Evolutionary conservation across 1,140 invertebrate genomes (phyloP), one percentile per base, ranked within the genome.

Genomic region (Luehdorfia chinensis): DNA sequence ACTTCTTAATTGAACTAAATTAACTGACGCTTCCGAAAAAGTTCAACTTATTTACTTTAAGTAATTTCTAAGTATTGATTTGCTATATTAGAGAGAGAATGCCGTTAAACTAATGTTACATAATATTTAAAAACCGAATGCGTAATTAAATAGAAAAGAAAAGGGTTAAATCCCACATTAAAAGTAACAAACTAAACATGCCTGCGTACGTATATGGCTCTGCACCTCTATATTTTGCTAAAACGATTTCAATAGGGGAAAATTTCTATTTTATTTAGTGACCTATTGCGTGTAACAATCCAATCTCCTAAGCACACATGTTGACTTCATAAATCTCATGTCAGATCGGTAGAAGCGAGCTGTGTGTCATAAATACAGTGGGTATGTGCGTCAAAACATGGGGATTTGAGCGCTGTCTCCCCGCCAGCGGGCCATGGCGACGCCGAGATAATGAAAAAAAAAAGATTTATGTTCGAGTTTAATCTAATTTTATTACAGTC

Each of bases 401-500:
- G 79, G 83, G 77, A 79, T 81, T 75, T 72, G 60, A 71, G 69
- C 62, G 55, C 51, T 66, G 67, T 77, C 73, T 63, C 59, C 55
- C 47, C 57, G 55, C 55, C 50, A 46, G 60, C 63, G 57, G 51
- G 43, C 41, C 59, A n/a, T 50, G 48, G 49, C 66, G 63, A 73
- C 65, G 69, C 64, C 59, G 61, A 75, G 72, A 75, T 83, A 84
- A 84, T 80, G 78, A 83, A 81, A 81, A 84, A 72, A 67, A 81
- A 75, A 70, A 80, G 81, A 85, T 85, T 85, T 83, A 85, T 77
- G 81, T 75, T 74, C 66, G 69, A 69, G 63, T 79, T 71, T 77
- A 85, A 85, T 85, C 75, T 83, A 77, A 77, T 75, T 83, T 83
- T 83, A 85, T 81, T 76, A 71, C 66, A 50, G 47, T 61, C 59